Conservation (phyloP, 1,140 invertebrate species). For the Conopomorpha cramerella region DNA sequence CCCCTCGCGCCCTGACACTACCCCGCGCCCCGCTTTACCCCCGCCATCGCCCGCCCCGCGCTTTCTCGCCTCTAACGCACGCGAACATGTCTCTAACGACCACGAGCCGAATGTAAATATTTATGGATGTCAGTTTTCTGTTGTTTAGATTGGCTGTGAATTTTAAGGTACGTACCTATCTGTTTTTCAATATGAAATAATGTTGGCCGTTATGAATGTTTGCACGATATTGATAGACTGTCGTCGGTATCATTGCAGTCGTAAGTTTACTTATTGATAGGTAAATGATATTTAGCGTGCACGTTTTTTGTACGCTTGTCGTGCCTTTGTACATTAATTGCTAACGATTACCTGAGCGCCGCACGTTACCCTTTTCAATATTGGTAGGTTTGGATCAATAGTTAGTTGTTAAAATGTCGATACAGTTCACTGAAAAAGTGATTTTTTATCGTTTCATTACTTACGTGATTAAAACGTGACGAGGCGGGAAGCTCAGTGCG, state of each 20-base stretch:
- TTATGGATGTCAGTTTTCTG: slow-evolving; percentile 59
- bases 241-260: slow-evolving; percentile 18
- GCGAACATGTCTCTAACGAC: slow-evolving; percentile 30
- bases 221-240: slow-evolving; percentile 28
- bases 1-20: slow-evolving; percentile 14
- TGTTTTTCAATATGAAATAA: slow-evolving; percentile 16
- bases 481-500: slow-evolving; percentile 15
- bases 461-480: slow-evolving; percentile 29
- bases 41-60: slow-evolving; percentile 8
- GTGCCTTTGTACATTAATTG: slow-evolving; percentile 38
- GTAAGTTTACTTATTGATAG: too few relatives aligned
- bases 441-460: slow-evolving; percentile 48
- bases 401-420: slow-evolving; percentile 42
- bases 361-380: slow-evolving; percentile 46
- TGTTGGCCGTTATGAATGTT: slow-evolving; percentile 31
- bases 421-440: slow-evolving; percentile 34
- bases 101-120: slow-evolving; percentile 53
- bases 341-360: slow-evolving; percentile 36
- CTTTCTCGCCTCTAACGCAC: slow-evolving; percentile 23
- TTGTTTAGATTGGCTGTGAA: slow-evolving; percentile 60
- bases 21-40: slow-evolving; percentile 15
- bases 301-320: slow-evolving; percentile 23
- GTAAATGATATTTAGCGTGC: neutral
- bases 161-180: slow-evolving; percentile 47
- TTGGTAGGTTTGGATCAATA: slow-evolving; percentile 55